phyloP scores from a whole-genome alignment of 2,888 invertebrate species.

The Cephus sareptanus region DNA sequence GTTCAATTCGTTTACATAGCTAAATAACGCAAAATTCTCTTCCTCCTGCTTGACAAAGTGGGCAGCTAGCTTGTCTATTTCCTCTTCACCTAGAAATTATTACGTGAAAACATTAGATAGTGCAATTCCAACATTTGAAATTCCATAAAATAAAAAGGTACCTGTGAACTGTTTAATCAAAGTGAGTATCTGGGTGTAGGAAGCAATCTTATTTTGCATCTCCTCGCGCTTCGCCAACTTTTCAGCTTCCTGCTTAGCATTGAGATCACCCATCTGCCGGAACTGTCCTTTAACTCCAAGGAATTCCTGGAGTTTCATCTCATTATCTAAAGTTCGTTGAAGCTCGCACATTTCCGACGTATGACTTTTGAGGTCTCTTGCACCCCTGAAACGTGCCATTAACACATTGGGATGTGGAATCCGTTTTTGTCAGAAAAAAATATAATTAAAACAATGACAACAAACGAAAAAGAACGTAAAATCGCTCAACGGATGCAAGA shows the following conservation, averaged over 20 bases:
- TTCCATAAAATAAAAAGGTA: conserved; percentile 22
- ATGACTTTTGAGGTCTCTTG: conserved; percentile 69
- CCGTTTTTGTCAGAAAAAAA: conserved; percentile 46
- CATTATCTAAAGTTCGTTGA: conserved; percentile 86
- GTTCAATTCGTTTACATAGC: conserved; percentile 90
- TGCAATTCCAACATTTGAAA: not conserved
- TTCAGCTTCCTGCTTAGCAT: conserved; percentile 79
- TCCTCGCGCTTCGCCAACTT: conserved; percentile 75
- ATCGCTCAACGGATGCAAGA: not conserved
- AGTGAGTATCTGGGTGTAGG: conserved; percentile 81
- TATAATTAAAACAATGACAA: not conserved
- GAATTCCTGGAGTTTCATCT: conserved; percentile 86
- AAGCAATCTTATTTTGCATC: conserved; percentile 77
- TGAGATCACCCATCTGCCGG: conserved; percentile 78
- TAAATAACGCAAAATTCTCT: conserved; percentile 91
- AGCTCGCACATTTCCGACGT: conserved; percentile 86
- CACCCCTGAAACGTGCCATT: conserved; percentile 54
- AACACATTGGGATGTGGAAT: not conserved
- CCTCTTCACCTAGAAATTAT: conserved; percentile 70
- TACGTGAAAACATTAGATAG: not conserved
- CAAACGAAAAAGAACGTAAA: not conserved
- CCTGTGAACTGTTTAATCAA: conserved; percentile 72
- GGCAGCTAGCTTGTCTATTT: conserved; percentile 75
- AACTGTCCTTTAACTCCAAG: conserved; percentile 87
- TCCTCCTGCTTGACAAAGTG: conserved; percentile 88